A percentile compares a stretch with the other conserved stretches of the same genome.
Evolutionary conservation across 2,113 vertebrate genomes (phyloP).

Genomic region (Rhinoptilus africanus): DNA sequence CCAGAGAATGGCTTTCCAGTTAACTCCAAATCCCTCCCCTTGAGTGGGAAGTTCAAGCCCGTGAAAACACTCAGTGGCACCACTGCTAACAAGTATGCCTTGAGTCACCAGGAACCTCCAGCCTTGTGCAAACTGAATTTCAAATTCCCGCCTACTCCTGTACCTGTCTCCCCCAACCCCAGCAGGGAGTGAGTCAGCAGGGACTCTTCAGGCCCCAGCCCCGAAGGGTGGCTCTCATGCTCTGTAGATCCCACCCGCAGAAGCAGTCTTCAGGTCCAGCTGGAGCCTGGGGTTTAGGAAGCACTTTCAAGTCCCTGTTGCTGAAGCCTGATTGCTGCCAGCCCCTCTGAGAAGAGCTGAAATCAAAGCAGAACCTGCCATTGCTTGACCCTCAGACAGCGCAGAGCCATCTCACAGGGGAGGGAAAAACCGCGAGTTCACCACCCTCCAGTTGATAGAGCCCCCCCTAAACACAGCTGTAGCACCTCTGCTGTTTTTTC

Average conservation of each 20-base stretch:
- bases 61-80: not conserved
- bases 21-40: not conserved
- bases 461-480: not conserved
- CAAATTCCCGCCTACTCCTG: not conserved
- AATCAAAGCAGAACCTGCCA: not conserved
- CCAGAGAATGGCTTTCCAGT: not conserved
- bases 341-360: not conserved
- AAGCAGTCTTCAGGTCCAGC: not conserved
- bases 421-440: not conserved
- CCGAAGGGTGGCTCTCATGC: not conserved
- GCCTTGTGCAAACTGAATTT: not conserved
- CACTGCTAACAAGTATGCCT: not conserved
- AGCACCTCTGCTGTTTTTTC: not conserved
- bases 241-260: not conserved
- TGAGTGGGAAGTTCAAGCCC: slow-evolving; percentile 8
- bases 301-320: not conserved
- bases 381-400: not conserved
- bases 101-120: not conserved
- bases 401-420: not conserved
- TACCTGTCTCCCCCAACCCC: not conserved
- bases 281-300: not conserved
- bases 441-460: not conserved
- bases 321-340: not conserved
- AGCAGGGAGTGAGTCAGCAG: not conserved
- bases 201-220: not conserved